A percentile compares a stretch with the other conserved stretches of the same genome.
phyloP scores from a whole-genome alignment of 1,140 invertebrate species.

The Drosophila lacertosa region DNA sequence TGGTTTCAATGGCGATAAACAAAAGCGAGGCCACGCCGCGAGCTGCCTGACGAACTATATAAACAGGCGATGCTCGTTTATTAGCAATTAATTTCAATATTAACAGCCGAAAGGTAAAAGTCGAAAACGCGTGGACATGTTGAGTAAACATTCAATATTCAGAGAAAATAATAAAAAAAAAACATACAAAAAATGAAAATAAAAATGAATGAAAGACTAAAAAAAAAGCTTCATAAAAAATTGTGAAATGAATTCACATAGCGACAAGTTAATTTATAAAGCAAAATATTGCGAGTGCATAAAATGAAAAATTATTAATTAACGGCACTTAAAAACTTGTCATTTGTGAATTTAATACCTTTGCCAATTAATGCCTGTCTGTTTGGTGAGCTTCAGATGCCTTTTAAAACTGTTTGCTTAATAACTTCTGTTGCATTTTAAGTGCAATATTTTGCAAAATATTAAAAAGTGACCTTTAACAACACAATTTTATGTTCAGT shows the following conservation, averaged over 20 bases:
- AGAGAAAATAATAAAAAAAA: constrained; percentile 2
- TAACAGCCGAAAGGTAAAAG: constrained; percentile 53
- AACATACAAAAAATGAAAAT: no score
- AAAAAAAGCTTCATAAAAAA: constrained; percentile 28
- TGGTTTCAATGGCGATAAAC: constrained; percentile 57
- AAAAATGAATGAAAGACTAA: neutral
- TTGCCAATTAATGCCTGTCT: no score
- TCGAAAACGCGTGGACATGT: constrained; percentile 55
- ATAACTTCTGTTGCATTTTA: neutral
- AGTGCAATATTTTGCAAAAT: neutral
- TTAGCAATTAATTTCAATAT: constrained; percentile 78
- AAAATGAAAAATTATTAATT: constrained; percentile 5
- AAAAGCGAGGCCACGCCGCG: constrained; percentile 41
- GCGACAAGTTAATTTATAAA: constrained; percentile 16
- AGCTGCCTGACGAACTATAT: constrained; percentile 49
- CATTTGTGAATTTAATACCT: no score
- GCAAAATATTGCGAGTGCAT: constrained; percentile 5
- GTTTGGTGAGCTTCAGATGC: neutral
- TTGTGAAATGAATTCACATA: constrained; percentile 1
- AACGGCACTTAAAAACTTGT: no score
- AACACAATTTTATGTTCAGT: no score
- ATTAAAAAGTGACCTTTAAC: no score
- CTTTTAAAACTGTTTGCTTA: no score
- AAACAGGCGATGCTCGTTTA: constrained; percentile 69
- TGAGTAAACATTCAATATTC: constrained; percentile 54